phyloP scores from a whole-genome alignment of 2,113 vertebrate genomes.

The Amphilophus citrinellus region DNA sequence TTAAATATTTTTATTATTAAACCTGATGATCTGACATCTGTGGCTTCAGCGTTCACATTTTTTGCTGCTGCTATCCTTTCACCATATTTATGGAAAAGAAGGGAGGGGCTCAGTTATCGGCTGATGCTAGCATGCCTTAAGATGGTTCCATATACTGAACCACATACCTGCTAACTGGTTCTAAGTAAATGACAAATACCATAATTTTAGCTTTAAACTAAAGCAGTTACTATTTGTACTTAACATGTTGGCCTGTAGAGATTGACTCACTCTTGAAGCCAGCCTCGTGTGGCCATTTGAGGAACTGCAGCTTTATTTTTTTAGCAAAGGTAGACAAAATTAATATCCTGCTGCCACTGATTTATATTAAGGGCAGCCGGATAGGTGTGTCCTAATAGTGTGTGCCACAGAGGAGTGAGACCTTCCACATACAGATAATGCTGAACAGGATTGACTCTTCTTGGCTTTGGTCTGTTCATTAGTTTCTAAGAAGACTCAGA shows the following conservation, averaged over 20 bases:
- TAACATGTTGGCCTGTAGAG: background rate
- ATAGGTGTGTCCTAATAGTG: background rate
- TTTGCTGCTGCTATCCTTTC: background rate
- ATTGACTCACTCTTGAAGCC: background rate
- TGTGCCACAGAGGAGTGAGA: background rate
- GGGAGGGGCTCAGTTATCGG: background rate
- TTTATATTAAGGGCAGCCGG: rapidly evolving
- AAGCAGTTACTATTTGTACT: too few relatives aligned
- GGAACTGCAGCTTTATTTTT: background rate
- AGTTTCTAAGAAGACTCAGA: background rate
- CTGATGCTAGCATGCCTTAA: background rate
- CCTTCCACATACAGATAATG: background rate
- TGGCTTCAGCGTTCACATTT: background rate
- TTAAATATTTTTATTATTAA: rapidly evolving
- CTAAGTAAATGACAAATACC: too few relatives aligned
- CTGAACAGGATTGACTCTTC: background rate
- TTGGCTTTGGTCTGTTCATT: background rate
- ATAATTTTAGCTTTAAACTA: too few relatives aligned
- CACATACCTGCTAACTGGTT: background rate
- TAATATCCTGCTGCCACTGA: background rate
- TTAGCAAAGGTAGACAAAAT: background rate
- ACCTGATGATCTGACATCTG: background rate
- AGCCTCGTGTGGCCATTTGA: background rate
- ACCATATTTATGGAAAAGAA: background rate
- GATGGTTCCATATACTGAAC: background rate